Percentiles rank a stretch among this genome's conserved stretches.
Conservation (phyloP, 2,797 vertebrate species). For the Anas georgica region DNA sequence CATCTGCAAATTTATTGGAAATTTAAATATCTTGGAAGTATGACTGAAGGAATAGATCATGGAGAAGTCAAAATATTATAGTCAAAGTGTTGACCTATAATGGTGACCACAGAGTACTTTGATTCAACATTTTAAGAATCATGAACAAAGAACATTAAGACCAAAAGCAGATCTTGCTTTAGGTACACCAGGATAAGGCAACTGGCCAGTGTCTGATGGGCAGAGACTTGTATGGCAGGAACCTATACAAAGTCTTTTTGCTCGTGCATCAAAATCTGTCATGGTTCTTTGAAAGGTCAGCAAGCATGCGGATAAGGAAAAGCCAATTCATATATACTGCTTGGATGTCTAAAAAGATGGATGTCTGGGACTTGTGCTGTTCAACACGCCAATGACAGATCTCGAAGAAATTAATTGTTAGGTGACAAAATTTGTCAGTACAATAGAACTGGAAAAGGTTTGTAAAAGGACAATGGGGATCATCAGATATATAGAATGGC, state of each 20-base stretch:
- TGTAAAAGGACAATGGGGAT: not conserved
- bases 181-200: not conserved
- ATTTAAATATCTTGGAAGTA: constrained; percentile 50
- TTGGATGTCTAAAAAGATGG: not conserved
- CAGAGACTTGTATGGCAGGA: not conserved
- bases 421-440: not conserved
- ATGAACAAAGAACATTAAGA: not conserved
- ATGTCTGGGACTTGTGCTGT: not conserved
- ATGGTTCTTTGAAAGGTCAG: not conserved
- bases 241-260: not conserved
- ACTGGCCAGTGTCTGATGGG: not conserved
- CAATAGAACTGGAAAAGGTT: not conserved
- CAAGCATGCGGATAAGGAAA: not conserved
- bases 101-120: not conserved
- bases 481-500: not conserved
- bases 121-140: not conserved
- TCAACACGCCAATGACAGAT: not conserved
- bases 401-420: not conserved
- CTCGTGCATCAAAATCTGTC: not conserved
- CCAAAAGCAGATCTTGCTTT: not conserved
- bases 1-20: constrained; percentile 69
- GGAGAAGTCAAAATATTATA: not conserved
- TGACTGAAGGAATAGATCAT: constrained; percentile 12
- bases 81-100: not conserved
- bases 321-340: not conserved